A percentile compares a stretch with the other conserved stretches of the same genome.
Evolutionary conservation across 2,113 vertebrate genomes (phyloP).

Genomic region (Chloropsis hardwickii): DNA sequence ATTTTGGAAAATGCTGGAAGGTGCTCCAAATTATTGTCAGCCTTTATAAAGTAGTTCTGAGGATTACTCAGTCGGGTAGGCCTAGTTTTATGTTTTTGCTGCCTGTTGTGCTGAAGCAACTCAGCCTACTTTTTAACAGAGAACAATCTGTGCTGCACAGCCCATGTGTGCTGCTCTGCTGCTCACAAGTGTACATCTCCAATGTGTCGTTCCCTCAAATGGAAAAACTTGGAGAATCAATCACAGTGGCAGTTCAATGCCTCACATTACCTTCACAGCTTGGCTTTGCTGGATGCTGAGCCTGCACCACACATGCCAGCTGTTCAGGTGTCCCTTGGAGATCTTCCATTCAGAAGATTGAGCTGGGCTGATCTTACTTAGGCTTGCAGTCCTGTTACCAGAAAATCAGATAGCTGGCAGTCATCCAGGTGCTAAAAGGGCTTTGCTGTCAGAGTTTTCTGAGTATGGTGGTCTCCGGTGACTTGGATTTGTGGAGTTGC

Average conservation of each 20-base stretch:
- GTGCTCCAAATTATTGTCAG: background rate
- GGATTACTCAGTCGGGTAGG: background rate
- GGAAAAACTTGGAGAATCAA: background rate
- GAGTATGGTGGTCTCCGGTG: background rate
- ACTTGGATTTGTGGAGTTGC: background rate
- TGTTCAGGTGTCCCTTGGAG: background rate
- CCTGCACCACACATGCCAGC: background rate
- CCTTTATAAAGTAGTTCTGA: background rate
- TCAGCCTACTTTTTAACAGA: background rate
- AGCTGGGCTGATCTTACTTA: background rate
- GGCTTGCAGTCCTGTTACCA: background rate
- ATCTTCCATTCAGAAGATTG: background rate
- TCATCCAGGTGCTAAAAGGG: background rate
- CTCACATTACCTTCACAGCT: background rate
- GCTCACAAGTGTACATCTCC: background rate
- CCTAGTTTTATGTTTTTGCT: background rate
- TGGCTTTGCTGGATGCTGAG: background rate
- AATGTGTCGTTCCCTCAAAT: fast-evolving
- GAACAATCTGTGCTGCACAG: background rate
- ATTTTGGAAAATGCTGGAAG: background rate
- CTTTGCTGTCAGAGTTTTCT: background rate
- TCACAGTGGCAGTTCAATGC: background rate
- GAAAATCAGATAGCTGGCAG: background rate
- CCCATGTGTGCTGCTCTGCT: background rate
- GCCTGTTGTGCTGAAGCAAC: background rate